These are phyloP conservation scores for Emydura subglobosa DNA, from an alignment of 2,113 vertebrate genomes.

Conservation along the genomic window DNA sequence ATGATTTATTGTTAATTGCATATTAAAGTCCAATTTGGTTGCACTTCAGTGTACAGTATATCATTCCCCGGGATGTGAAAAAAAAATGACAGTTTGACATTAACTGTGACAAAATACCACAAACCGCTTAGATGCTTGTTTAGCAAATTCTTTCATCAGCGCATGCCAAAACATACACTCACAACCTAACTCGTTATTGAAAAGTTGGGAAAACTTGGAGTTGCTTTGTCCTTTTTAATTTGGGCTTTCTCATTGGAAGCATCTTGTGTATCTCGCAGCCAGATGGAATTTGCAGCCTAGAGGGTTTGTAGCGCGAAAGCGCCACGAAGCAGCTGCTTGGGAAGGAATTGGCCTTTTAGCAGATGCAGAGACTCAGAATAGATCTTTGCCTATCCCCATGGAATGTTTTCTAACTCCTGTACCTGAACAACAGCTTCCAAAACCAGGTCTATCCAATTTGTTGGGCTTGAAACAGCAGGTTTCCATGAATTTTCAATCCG, in stretches of 20 bases:
- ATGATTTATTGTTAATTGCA: conserved; percentile 78
- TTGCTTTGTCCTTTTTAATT: background rate
- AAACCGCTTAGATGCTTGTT: conserved; percentile 12
- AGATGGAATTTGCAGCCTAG: conserved; percentile 54
- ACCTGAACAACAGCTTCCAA: conserved; percentile 37
- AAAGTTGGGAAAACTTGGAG: background rate
- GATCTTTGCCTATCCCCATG: conserved; percentile 3
- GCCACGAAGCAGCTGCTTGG: conserved; percentile 29
- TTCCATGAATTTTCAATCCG: conserved; percentile 25
- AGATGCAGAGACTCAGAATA: conserved; percentile 50
- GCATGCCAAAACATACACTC: background rate
- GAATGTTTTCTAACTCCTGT: conserved; percentile 30
- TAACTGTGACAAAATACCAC: conserved; percentile 33
- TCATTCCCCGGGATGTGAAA: conserved; percentile 42
- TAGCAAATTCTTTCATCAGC: background rate
- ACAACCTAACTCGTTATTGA: background rate
- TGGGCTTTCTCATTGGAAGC: background rate
- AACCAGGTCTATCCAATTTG: conserved; percentile 9
- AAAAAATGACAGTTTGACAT: conserved; percentile 25
- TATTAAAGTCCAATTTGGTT: conserved; percentile 68
- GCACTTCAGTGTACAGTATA: conserved; percentile 51
- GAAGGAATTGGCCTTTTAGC: conserved; percentile 37
- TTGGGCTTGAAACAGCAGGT: conserved; percentile 8
- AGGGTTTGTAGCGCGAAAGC: conserved; percentile 34
- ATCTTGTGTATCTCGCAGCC: background rate